Evolutionary conservation across 2,888 invertebrate genomes (phyloP).

Genomic region (Pollenia amentaria): DNA sequence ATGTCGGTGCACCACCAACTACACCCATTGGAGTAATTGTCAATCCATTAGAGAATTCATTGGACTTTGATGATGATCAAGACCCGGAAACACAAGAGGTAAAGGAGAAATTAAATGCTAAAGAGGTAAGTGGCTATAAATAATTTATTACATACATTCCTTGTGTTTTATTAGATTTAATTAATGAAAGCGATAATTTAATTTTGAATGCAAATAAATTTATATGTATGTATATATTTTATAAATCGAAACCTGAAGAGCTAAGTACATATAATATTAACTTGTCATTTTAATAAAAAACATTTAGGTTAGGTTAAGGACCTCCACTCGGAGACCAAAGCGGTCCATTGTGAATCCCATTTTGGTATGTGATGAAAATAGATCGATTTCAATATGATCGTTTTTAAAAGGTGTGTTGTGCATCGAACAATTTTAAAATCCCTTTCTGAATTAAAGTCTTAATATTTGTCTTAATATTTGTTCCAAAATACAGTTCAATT

Average conservation of each 20-base stretch:
- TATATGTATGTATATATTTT: background rate
- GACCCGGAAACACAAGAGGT: constrained; percentile 70
- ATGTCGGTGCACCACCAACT: constrained; percentile 76
- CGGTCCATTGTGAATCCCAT: too few relatives aligned
- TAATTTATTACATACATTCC: background rate
- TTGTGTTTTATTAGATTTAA: background rate
- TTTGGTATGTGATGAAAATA: too few relatives aligned
- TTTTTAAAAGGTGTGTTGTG: too few relatives aligned
- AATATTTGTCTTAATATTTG: too few relatives aligned
- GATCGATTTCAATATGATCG: too few relatives aligned
- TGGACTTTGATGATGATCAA: constrained; percentile 82
- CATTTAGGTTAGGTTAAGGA: too few relatives aligned
- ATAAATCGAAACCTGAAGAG: background rate
- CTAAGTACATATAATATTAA: background rate
- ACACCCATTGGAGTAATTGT: constrained; percentile 87
- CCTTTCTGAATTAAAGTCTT: too few relatives aligned
- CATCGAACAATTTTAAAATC: too few relatives aligned
- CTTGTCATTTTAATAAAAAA: too few relatives aligned
- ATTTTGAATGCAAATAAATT: background rate
- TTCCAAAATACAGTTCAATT: too few relatives aligned
- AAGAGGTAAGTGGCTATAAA: constrained; percentile 54
- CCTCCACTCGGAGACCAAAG: too few relatives aligned
- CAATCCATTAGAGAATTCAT: constrained; percentile 86
- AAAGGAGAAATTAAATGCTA: constrained; percentile 54
- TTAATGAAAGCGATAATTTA: too few relatives aligned